These are phyloP conservation scores for Eptesicus fuscus DNA, from an alignment of 2,113 vertebrate genomes.

Conservation along the genomic window DNA sequence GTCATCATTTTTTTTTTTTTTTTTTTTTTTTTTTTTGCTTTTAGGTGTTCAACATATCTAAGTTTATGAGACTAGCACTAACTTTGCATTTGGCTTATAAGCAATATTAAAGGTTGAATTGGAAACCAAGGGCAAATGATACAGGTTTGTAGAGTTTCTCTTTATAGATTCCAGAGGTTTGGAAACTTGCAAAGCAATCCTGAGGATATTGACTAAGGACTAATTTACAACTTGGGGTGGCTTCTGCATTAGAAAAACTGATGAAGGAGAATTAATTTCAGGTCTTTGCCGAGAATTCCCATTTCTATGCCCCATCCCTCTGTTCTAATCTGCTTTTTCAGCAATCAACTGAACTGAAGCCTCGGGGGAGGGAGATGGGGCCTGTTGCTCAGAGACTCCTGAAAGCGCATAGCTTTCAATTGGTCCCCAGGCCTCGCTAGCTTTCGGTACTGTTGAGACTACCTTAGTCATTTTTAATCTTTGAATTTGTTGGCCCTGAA, in stretches of 20 bases:
- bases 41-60: not conserved
- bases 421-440: not conserved
- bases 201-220: not conserved
- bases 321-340: slow-evolving; percentile 1
- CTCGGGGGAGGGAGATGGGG: not conserved
- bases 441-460: not conserved
- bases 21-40: not conserved
- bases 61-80: not conserved
- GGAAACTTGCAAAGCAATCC: not conserved
- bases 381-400: not conserved
- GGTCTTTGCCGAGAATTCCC: not conserved
- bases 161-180: slow-evolving; percentile 14
- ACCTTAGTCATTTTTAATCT: not conserved
- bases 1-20: not conserved
- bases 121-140: not conserved
- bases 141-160: not conserved
- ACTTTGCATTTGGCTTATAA: slow-evolving; percentile 17
- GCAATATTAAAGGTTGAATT: slow-evolving; percentile 10
- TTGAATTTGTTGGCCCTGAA: not conserved
- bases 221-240: not conserved
- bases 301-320: not conserved
- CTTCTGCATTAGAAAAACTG: slow-evolving; percentile 29
- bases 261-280: slow-evolving; percentile 24
- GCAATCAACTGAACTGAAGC: not conserved
- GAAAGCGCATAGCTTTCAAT: not conserved